phyloP scores from a whole-genome alignment of 2,797 vertebrate genomes.

The Yasuhikotakia modesta region DNA sequence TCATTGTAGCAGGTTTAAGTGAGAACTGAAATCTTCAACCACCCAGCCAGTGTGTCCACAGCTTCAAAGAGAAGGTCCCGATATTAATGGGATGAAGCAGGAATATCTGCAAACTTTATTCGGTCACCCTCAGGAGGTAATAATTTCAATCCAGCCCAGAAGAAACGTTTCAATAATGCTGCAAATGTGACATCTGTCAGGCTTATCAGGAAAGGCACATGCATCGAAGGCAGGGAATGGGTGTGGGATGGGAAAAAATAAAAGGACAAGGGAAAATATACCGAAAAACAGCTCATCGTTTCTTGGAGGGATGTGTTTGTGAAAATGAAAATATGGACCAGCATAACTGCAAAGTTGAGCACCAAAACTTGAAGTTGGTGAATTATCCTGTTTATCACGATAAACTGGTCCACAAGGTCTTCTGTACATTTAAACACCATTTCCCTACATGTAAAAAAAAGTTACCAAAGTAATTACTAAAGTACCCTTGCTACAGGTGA shows the following conservation, averaged over 20 bases:
- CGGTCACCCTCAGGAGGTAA: constrained; percentile 81
- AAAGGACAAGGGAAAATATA: constrained; percentile 63
- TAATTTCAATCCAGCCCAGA: constrained; percentile 82
- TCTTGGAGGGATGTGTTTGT: constrained; percentile 81
- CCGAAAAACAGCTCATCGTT: constrained; percentile 81
- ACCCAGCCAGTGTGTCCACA: constrained; percentile 74
- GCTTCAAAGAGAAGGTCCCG: constrained; percentile 80
- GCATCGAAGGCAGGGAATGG: constrained; percentile 67
- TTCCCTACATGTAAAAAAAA: neutral
- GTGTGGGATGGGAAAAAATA: constrained; percentile 49
- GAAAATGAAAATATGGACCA: constrained; percentile 80
- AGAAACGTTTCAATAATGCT: constrained; percentile 83
- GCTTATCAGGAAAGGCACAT: constrained; percentile 94
- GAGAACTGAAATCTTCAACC: constrained; percentile 75
- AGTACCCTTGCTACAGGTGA: too few relatives aligned
- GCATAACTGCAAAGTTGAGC: neutral
- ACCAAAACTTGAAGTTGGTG: constrained; percentile 57
- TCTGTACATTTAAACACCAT: too few relatives aligned
- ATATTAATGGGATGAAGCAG: constrained; percentile 72
- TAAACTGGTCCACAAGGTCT: neutral
- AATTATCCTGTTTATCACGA: neutral
- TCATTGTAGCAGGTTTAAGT: constrained; percentile 73
- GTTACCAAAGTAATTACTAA: too few relatives aligned
- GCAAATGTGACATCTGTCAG: constrained; percentile 86
- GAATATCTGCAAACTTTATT: constrained; percentile 81